phyloP scores from a whole-genome alignment of 2,113 vertebrate genomes.

The Planiliza haematocheilus region DNA sequence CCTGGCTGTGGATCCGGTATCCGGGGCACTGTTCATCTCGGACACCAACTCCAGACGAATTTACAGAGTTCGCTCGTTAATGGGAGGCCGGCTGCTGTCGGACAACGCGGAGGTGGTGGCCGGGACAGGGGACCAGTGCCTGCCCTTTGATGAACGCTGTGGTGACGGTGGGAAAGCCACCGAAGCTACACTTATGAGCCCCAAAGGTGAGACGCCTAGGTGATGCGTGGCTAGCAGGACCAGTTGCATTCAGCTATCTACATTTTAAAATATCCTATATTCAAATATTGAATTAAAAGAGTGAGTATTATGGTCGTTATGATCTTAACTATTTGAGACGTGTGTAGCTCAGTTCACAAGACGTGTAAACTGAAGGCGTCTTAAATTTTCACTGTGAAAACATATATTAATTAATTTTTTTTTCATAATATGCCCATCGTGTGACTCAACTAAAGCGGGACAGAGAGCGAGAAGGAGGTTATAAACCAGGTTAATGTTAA shows the following conservation, averaged over 20 bases:
- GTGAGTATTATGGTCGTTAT: background rate
- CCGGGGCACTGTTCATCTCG: conserved; percentile 93
- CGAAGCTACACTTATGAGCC: conserved; percentile 97
- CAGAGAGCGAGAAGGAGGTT: conserved; percentile 68
- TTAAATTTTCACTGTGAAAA: conserved; percentile 4
- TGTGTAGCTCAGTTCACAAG: conserved; percentile 16
- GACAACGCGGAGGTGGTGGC: conserved; percentile 95
- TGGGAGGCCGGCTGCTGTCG: conserved; percentile 88
- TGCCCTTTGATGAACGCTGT: conserved; percentile 97
- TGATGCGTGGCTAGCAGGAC: too few species aligned
- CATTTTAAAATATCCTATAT: background rate
- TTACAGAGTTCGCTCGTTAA: conserved; percentile 90
- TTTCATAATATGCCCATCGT: background rate
- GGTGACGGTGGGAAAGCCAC: conserved; percentile 97
- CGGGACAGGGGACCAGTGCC: conserved; percentile 96
- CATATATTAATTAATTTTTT: too few species aligned
- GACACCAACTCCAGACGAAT: conserved; percentile 97
- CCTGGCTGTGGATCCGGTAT: conserved; percentile 96
- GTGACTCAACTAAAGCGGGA: conserved; percentile 70
- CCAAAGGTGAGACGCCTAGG: conserved; percentile 88
- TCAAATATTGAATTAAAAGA: background rate
- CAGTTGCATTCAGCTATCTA: background rate
- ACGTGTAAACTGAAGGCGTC: background rate
- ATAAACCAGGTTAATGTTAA: conserved; percentile 78
- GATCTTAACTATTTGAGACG: background rate